Evolutionary conservation across 2,797 vertebrate species (phyloP).

Genomic region (Capromys pilorides): DNA sequence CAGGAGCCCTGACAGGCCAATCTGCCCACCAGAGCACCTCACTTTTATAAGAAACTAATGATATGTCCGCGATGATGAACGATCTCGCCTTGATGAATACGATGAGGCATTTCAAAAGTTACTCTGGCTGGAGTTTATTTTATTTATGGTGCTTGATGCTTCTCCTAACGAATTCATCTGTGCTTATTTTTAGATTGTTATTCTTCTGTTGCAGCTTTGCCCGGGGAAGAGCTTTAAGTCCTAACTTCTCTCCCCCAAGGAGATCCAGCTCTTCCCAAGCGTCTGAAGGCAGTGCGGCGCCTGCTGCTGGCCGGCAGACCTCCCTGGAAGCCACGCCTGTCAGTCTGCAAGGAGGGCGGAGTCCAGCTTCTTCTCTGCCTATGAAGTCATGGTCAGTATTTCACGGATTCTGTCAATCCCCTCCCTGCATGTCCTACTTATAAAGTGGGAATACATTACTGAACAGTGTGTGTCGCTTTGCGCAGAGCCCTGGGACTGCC

Average conservation of each 20-base stretch:
- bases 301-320: accelerated
- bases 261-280: accelerated
- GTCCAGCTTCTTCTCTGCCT: not conserved
- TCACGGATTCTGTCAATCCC: not conserved
- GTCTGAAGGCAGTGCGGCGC: accelerated
- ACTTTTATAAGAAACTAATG: not conserved
- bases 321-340: not conserved
- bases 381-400: not conserved
- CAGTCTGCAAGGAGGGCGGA: accelerated
- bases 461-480: accelerated
- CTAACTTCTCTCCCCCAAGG: not conserved
- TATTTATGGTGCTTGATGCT: not conserved
- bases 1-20: not conserved
- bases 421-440: too few species aligned
- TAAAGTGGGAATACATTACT: not conserved
- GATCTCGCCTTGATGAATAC: accelerated
- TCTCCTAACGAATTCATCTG: not conserved
- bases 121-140: not conserved
- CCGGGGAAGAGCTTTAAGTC: not conserved
- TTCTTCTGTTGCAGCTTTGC: not conserved
- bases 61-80: not conserved
- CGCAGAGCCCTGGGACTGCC: accelerated
- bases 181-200: not conserved
- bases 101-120: not conserved
- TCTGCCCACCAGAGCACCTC: not conserved